Base-by-base conservation (phyloP, 2,113 vertebrate species). In the Salvator merianae region DNA sequence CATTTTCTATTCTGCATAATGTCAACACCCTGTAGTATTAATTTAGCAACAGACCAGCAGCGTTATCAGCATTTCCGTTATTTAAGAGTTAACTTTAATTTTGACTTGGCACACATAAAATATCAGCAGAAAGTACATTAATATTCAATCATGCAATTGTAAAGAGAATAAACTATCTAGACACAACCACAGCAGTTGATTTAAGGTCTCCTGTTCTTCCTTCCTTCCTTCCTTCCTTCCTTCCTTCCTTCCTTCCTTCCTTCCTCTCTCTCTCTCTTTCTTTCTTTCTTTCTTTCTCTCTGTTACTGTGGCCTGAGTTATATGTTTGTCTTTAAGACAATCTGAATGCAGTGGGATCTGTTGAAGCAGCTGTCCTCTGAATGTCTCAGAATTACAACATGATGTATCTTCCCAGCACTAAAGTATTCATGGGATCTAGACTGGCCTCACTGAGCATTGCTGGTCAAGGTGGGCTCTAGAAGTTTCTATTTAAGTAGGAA, bases 61-160 rank as follows among this genome's bases (percentile, higher is more conserved):
- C 40, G 32, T 89, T 75, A 66, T 63, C 78, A 92, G 81, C 71
- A 59, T 84, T 89, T 93, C 81, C 83, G 34, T 86, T 90, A 65
- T 85, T 89, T 71, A 85, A 47, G 63, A 90, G 81, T 88, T 76
- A 38, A 78, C 77, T 65, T 83, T 66, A 83, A 18, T 81, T 91
- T 77, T 79, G 87, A 77, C 38, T 91, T 88, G 85, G 55, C 53
- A 92, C 81, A 43, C 82, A 36, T 69, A 90, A 85, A 91, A 2
- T 20, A 40, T 91, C 78, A 88, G 40, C 77, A 77, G 85, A 71
- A 88, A 88, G 30, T 47, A 53, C 63, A 88, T 40, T 22, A 59
- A 53, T 53, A 66, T 73, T 69, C 40, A 82, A 59, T 82, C 85
- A 77, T 89, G 28, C 32, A 55, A 20, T 59, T 62, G 24, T 40